These are phyloP conservation scores for Eupithecia inturbata DNA, from an alignment of 2,888 invertebrate genomes.

Conservation along the genomic window DNA sequence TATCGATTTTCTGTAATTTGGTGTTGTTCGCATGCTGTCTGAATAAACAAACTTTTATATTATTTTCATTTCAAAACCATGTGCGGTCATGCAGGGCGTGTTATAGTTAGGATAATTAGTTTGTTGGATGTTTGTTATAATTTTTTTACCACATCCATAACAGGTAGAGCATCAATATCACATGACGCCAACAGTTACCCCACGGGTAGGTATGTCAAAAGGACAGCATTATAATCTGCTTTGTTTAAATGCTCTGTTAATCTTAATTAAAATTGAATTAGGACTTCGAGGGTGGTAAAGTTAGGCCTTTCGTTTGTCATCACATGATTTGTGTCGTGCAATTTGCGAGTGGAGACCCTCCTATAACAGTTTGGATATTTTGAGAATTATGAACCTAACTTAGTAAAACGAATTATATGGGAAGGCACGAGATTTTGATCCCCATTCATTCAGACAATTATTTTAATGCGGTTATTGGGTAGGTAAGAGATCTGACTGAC, in stretches of 20 bases:
- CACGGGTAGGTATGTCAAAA: slow-evolving; percentile 46
- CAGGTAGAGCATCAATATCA: neutral
- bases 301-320: slow-evolving; percentile 41
- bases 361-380: neutral
- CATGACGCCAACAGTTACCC: neutral
- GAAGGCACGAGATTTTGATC: neutral
- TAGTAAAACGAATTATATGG: neutral
- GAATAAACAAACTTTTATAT: too few species aligned
- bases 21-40: too few species aligned
- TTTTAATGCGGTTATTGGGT: too few species aligned
- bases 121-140: neutral
- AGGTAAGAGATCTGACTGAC: neutral
- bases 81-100: too few species aligned
- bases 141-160: slow-evolving; percentile 9
- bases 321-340: slow-evolving; percentile 37
- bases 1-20: too few species aligned
- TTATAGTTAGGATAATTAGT: too few species aligned
- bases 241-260: slow-evolving; percentile 62
- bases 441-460: neutral
- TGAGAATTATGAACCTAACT: neutral
- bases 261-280: slow-evolving; percentile 74
- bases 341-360: slow-evolving; percentile 21
- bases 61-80: too few species aligned
- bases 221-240: slow-evolving; percentile 50
- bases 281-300: slow-evolving; percentile 46